A percentile compares a stretch with the other conserved stretches of the same genome.
Conservation (phyloP, 2,113 vertebrate genomes). For the Oryctolagus cuniculus region DNA sequence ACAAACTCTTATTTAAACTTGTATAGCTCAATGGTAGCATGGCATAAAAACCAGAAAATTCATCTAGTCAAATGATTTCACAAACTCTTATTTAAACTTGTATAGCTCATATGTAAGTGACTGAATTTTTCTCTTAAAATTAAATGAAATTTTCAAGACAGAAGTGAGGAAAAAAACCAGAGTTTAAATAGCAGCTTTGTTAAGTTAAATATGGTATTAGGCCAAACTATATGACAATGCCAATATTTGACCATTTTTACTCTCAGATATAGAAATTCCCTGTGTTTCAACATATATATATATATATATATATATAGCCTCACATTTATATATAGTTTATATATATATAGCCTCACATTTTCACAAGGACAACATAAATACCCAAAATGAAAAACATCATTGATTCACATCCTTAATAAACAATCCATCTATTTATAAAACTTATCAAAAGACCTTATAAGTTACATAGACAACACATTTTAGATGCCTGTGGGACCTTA, state of each 20-base stretch:
- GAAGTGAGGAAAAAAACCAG: conserved; percentile 42
- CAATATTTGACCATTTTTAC: conserved; percentile 52
- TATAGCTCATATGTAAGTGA: conserved; percentile 40
- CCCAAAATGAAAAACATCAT: conserved; percentile 20
- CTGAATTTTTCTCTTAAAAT: conserved; percentile 56
- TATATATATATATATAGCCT: not conserved
- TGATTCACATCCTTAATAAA: conserved; percentile 39
- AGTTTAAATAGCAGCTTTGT: conserved; percentile 53
- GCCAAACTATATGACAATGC: conserved; percentile 6
- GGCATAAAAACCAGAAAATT: conserved; percentile 56
- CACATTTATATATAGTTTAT: not conserved
- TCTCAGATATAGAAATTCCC: conserved; percentile 42
- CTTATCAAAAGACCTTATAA: conserved; percentile 31
- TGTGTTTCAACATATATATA: conserved; percentile 42
- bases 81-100: conserved; percentile 59
- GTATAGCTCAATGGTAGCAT: conserved; percentile 59
- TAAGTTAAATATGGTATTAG: conserved; percentile 44
- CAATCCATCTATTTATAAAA: conserved; percentile 38
- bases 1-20: conserved; percentile 61
- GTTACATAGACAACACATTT: conserved; percentile 37
- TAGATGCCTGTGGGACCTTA: not conserved
- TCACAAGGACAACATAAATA: conserved; percentile 49
- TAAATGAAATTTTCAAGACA: conserved; percentile 53
- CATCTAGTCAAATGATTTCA: conserved; percentile 51
- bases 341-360: not conserved